Conservation (phyloP, 2,797 vertebrate genomes). For the Poeciliopsis gracilis region DNA sequence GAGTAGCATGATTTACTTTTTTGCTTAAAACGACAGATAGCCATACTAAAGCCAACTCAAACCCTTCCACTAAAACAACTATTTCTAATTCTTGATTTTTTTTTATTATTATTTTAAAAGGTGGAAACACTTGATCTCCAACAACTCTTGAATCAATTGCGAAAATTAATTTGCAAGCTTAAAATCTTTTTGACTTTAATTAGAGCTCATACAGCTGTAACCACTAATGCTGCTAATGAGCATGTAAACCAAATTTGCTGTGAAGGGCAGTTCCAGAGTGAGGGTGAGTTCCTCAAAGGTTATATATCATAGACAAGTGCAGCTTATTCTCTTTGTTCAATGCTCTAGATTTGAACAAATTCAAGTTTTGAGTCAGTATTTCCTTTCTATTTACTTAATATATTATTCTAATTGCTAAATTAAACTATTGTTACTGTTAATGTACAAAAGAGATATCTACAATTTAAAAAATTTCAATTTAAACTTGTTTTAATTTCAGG, state of each 20-base stretch:
- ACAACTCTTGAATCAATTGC: conserved; percentile 11
- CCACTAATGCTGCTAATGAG: conserved; percentile 16
- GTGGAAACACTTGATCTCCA: conserved; percentile 4
- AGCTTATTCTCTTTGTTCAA: neutral
- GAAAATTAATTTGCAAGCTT: conserved; percentile 13
- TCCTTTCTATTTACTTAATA: neutral
- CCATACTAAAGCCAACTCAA: too few relatives aligned
- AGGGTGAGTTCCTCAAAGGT: neutral
- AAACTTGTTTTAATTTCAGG: neutral
- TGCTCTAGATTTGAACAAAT: neutral
- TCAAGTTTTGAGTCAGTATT: neutral
- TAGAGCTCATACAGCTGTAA: conserved; percentile 5
- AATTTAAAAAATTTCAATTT: neutral
- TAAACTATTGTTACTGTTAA: neutral
- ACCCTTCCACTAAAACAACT: too few relatives aligned
- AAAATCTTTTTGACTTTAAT: conserved; percentile 19
- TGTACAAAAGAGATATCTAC: neutral
- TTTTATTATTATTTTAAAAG: neutral
- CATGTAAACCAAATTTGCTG: conserved; percentile 6
- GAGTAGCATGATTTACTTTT: neutral
- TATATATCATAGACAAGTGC: neutral
- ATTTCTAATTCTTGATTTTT: too few relatives aligned
- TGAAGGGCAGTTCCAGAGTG: conserved; percentile 2
- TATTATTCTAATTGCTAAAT: neutral
- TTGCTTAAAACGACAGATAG: too few relatives aligned